A percentile compares a stretch with the other conserved stretches of the same genome.
These are phyloP conservation scores for Rhynchotus rufescens DNA, from an alignment of 2,797 vertebrate genomes.

Conservation along the genomic window DNA sequence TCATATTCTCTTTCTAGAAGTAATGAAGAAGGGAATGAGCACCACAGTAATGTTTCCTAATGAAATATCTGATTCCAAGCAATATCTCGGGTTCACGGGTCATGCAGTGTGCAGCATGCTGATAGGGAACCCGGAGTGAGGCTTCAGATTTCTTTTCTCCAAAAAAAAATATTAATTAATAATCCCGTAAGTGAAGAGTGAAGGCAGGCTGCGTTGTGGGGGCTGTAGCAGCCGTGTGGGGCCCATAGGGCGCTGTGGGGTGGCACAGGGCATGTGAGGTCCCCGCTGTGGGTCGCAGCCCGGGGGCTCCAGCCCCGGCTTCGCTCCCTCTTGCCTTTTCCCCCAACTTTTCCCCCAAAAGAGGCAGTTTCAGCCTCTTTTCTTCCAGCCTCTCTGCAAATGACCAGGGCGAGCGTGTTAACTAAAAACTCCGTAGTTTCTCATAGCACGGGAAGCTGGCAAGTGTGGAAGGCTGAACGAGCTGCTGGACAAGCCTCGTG, in stretches of 20 bases:
- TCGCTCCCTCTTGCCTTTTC: slow-evolving; percentile 15
- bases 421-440: slow-evolving; percentile 47
- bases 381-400: not conserved
- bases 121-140: not conserved
- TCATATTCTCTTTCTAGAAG: slow-evolving; percentile 71
- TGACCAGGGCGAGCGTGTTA: not conserved
- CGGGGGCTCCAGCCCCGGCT: not conserved
- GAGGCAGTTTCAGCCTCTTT: slow-evolving; percentile 19
- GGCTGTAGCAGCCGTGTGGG: too few species aligned
- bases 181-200: not conserved
- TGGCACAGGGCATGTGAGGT: too few species aligned
- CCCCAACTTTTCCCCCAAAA: not conserved
- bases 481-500: not conserved
- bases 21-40: slow-evolving; percentile 16
- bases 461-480: slow-evolving; percentile 9
- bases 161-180: slow-evolving; percentile 62
- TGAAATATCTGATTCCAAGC: slow-evolving; percentile 49
- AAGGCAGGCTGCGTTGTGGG: not conserved
- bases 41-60: slow-evolving; percentile 24
- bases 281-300: not conserved
- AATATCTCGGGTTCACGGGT: slow-evolving; percentile 30
- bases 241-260: too few species aligned
- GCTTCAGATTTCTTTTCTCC: not conserved
- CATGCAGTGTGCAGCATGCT: not conserved
- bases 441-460: slow-evolving; percentile 28